Percentiles rank a stretch among this genome's conserved stretches.
phyloP scores from a whole-genome alignment of 2,797 vertebrate genomes.

The Furcifer pardalis region DNA sequence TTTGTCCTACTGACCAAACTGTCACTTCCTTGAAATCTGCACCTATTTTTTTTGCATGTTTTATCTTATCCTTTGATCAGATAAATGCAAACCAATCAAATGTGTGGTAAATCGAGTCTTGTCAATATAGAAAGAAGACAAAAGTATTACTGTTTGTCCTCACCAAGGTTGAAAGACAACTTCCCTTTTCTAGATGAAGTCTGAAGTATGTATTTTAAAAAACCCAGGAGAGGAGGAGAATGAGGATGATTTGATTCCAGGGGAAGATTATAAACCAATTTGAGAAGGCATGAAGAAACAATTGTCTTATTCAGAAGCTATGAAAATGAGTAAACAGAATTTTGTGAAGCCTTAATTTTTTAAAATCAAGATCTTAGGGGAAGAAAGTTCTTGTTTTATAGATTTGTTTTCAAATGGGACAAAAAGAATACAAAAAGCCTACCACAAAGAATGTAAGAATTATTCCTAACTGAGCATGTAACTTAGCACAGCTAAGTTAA shows the following conservation, averaged over 20 bases:
- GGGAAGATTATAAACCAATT: not conserved
- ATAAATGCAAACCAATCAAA: not conserved
- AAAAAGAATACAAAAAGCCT: not conserved
- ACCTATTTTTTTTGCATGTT: not conserved
- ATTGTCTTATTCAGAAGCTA: conserved; percentile 10
- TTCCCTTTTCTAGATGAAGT: conserved; percentile 23
- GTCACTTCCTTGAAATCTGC: not conserved
- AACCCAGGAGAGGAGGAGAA: not conserved
- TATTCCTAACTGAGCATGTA: not conserved
- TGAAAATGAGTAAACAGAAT: conserved; percentile 27
- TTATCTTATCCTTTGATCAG: not conserved
- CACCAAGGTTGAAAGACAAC: conserved; percentile 11
- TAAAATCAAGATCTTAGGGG: conserved; percentile 42
- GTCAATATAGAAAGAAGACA: not conserved
- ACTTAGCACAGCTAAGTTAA: not conserved
- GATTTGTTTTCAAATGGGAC: conserved; percentile 10
- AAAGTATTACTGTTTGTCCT: not conserved
- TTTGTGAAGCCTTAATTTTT: conserved; percentile 40
- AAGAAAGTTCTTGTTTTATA: conserved; percentile 21
- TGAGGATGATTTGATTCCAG: conserved; percentile 20
- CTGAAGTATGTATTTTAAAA: conserved; percentile 25
- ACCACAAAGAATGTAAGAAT: not conserved
- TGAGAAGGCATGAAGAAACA: not conserved
- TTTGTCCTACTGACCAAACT: not conserved
- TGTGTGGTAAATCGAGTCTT: not conserved